Conservation (phyloP, 2,797 vertebrate genomes). For the Dermochelys coriacea region DNA sequence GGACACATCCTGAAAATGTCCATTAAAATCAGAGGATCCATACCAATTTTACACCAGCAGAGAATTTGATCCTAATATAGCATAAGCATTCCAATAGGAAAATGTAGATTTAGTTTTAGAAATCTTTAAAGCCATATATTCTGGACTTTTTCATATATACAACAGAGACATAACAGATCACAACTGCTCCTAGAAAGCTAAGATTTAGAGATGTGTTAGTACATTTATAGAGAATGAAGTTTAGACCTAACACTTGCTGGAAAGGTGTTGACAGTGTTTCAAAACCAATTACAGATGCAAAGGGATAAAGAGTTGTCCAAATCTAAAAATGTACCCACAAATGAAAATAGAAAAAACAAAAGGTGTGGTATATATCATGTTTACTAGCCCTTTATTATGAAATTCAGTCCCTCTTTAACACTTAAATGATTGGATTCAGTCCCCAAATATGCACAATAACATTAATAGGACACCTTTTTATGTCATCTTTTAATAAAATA, state of each 20-base stretch:
- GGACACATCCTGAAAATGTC: not conserved
- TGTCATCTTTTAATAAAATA: not conserved
- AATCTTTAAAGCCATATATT: not conserved
- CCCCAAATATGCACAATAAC: not conserved
- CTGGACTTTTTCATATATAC: not conserved
- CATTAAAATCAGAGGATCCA: not conserved
- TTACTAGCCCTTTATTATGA: not conserved
- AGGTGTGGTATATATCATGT: not conserved
- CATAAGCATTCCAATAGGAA: not conserved
- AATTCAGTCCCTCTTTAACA: conserved; percentile 33
- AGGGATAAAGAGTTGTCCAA: not conserved
- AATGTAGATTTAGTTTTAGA: not conserved
- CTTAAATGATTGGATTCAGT: not conserved
- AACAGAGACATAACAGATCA: not conserved
- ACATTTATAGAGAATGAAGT: not conserved
- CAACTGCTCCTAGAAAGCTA: not conserved
- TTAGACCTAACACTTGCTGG: not conserved
- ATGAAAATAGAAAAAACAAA: conserved; percentile 33
- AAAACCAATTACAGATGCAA: not conserved
- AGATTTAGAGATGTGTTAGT: not conserved
- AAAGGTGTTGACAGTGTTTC: not conserved
- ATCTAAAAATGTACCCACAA: not conserved
- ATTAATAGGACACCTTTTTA: not conserved
- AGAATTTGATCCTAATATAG: not conserved
- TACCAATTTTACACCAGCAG: not conserved